These are phyloP conservation scores for Podiceps cristatus DNA, from an alignment of 2,113 vertebrate genomes.

Conservation along the genomic window DNA sequence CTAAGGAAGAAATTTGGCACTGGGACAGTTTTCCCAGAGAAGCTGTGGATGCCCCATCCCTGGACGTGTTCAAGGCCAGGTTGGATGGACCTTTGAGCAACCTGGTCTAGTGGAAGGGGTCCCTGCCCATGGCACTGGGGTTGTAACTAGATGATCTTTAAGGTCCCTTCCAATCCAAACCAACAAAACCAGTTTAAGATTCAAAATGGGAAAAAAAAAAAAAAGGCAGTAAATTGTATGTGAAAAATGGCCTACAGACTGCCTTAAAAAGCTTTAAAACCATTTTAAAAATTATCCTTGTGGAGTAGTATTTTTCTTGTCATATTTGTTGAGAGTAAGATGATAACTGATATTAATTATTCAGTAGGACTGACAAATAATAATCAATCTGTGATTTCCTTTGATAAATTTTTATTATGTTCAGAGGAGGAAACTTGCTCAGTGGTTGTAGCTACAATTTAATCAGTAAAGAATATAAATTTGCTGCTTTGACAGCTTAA, in stretches of 20 bases:
- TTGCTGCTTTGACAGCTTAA: constrained; percentile 29
- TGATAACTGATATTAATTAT: constrained; percentile 13
- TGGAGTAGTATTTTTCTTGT: constrained; percentile 36
- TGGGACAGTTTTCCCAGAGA: too few species aligned
- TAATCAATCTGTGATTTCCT: background rate
- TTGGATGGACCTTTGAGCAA: too few species aligned
- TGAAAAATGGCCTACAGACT: background rate
- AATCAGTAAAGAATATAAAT: constrained; percentile 30
- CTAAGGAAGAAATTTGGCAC: too few species aligned
- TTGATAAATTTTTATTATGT: constrained; percentile 15
- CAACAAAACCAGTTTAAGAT: too few species aligned
- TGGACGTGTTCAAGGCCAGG: too few species aligned
- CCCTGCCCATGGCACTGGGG: too few species aligned
- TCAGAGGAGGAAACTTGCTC: background rate
- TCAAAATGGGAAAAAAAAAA: background rate
- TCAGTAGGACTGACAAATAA: background rate
- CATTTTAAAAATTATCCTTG: background rate
- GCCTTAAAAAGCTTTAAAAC: background rate
- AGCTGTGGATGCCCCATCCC: too few species aligned
- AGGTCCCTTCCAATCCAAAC: too few species aligned
- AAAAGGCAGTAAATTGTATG: background rate
- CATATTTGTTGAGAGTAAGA: background rate
- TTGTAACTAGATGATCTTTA: too few species aligned
- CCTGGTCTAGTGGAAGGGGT: too few species aligned
- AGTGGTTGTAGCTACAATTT: background rate